Percentiles rank a stretch among this genome's conserved stretches.
phyloP scores from a whole-genome alignment of 2,113 vertebrate species.

The Pipra filicauda region DNA sequence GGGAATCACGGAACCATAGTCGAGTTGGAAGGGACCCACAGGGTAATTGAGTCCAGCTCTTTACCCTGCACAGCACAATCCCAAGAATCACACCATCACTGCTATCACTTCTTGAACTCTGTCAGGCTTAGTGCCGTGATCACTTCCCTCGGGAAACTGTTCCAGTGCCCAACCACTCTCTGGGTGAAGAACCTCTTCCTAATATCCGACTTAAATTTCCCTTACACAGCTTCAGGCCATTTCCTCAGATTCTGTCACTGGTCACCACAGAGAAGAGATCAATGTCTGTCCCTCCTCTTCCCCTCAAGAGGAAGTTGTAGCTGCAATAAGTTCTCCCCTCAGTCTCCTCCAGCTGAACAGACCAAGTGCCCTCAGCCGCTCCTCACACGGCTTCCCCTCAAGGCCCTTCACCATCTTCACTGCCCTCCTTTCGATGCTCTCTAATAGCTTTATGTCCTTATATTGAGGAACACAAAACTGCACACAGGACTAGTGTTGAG shows the following conservation, averaged over 20 bases:
- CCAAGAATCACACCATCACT: no score
- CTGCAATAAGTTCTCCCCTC: background rate
- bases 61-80: background rate
- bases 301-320: background rate
- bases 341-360: background rate
- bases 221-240: background rate
- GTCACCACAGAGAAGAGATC: background rate
- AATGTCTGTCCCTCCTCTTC: background rate
- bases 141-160: background rate
- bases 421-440: background rate
- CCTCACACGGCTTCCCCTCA: background rate
- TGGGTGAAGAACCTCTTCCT: background rate
- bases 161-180: background rate
- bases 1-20: background rate
- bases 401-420: background rate
- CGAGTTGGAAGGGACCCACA: background rate
- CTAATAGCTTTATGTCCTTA: background rate
- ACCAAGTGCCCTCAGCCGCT: background rate
- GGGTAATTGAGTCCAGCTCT: background rate
- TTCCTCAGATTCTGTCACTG: background rate
- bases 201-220: background rate
- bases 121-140: no score
- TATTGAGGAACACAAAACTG: accelerated
- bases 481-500: accelerated
- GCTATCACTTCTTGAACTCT: background rate